Evolutionary conservation across 2,888 invertebrate genomes (phyloP), one percentile per base, ranked within the genome.

Genomic region (Meandrusa payeni): DNA sequence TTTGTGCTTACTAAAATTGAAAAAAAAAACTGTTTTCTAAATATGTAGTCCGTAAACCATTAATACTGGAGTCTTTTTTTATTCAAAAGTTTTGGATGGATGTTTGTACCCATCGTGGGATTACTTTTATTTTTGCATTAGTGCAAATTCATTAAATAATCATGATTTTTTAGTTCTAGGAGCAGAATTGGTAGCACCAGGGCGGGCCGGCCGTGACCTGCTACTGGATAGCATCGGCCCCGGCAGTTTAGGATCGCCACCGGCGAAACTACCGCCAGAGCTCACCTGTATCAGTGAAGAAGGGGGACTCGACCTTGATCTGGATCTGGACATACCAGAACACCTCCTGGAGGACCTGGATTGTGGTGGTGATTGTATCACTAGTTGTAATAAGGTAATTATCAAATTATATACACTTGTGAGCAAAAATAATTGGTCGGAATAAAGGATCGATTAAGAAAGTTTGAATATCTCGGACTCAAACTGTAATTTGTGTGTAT

Each of bases 221-320:
- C 52, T 81, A 5, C 57, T 86, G 36, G 86, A 81, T 60, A 79
- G 77, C 65, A 76, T 85, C 22, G 78, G 87, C 0, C 80, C 80
- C 0, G 83, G 81, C 50, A 80, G 80, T 48, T 68, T 87, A 37
- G 80, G 89, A 54, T 76, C 83, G 52, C 73, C 89, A 54, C 71
- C 90, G 54, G 66, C 87, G 63, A 80, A 83, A 83, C 56, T 83
- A 71, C 93, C 71, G 45, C 92, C 93, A 1, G 95, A 95, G 74
- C 88, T 95, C 51, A 95, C 95, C 6, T 95, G 95, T 76, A 95
- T 95, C 69, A 94, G 94, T 32, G 95, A 95, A 73, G 95, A 95
- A 66, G 95, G 94, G 13, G 93, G 95, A 36, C 92, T 94, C 0
- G 95, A 95, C 61, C 92, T 95, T 88, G 95, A 95, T 73, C 87